A percentile compares a stretch with the other conserved stretches of the same genome.
Evolutionary conservation across 2,888 invertebrate species (phyloP).

Genomic region (Incurvaria masculella): DNA sequence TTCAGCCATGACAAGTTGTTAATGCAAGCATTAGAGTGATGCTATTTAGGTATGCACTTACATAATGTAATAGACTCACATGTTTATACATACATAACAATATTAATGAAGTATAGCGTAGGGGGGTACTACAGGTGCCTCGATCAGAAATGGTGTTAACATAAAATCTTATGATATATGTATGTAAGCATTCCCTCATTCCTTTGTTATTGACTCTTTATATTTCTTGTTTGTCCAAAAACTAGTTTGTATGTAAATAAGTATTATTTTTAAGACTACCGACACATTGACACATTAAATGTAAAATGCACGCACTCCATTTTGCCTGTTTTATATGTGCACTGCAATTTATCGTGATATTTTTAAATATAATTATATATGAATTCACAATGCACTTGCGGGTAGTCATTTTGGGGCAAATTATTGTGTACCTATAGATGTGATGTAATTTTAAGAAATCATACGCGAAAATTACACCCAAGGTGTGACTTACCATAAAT

Average conservation of each 20-base stretch:
- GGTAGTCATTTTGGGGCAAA: slow-evolving; percentile 27
- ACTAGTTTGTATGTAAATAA: slow-evolving; percentile 23
- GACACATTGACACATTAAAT: slow-evolving; percentile 37
- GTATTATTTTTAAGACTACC: slow-evolving; percentile 35
- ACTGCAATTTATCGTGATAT: slow-evolving; percentile 59
- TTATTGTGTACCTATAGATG: slow-evolving; percentile 40
- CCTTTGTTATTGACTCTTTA: too few species aligned
- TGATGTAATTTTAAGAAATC: slow-evolving; percentile 21
- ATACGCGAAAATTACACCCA: background rate
- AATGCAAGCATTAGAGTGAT: too few species aligned
- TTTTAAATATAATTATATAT: slow-evolving; percentile 53
- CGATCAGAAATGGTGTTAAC: too few species aligned
- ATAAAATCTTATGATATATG: too few species aligned
- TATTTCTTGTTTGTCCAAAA: too few species aligned
- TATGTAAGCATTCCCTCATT: background rate
- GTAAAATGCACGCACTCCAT: slow-evolving; percentile 48
- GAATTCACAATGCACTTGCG: slow-evolving; percentile 45
- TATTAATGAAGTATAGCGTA: too few species aligned
- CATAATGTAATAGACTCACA: too few species aligned
- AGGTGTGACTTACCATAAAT: too few species aligned
- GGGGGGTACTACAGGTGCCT: too few species aligned
- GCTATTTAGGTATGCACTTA: too few species aligned
- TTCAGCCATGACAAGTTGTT: too few species aligned
- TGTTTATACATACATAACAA: too few species aligned
- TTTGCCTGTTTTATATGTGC: slow-evolving; percentile 58